phyloP scores from a whole-genome alignment of 2,888 invertebrate species.

The Buathra laborator region DNA sequence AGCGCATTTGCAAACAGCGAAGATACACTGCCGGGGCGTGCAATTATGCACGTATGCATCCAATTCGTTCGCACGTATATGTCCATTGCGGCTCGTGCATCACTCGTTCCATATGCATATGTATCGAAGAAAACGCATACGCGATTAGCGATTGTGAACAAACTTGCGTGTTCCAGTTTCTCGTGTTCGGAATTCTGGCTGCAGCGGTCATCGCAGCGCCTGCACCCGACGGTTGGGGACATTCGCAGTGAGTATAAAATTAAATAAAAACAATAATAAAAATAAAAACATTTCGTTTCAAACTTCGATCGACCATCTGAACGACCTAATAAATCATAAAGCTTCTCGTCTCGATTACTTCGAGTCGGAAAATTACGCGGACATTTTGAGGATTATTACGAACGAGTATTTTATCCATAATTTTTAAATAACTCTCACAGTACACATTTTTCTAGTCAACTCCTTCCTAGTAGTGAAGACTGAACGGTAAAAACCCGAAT shows the following conservation, averaged over 20 bases:
- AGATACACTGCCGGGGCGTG: slow-evolving; percentile 19
- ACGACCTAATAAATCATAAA: neutral
- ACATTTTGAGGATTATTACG: neutral
- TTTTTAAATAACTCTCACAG: neutral
- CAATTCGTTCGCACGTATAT: slow-evolving; percentile 15
- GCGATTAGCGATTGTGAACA: slow-evolving; percentile 29
- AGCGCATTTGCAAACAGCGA: slow-evolving; percentile 61
- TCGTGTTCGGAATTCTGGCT: slow-evolving; percentile 81
- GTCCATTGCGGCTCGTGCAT: slow-evolving; percentile 59
- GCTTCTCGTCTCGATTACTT: neutral
- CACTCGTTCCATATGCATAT: neutral
- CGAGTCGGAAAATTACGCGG: neutral
- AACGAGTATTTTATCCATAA: neutral
- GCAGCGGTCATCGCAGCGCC: slow-evolving; percentile 78
- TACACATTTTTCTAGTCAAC: neutral
- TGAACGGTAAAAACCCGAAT: neutral
- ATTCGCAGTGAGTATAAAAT: slow-evolving; percentile 75
- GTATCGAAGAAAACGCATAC: slow-evolving; percentile 21
- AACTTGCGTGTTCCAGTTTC: slow-evolving; percentile 76
- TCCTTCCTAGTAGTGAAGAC: neutral
- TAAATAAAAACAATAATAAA: slow-evolving; percentile 10
- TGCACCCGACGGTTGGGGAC: slow-evolving; percentile 77
- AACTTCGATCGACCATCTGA: neutral
- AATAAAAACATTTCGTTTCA: neutral
- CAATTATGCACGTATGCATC: slow-evolving; percentile 23